Conservation (phyloP, 2,113 vertebrate species). For the Gallinago undulata region DNA sequence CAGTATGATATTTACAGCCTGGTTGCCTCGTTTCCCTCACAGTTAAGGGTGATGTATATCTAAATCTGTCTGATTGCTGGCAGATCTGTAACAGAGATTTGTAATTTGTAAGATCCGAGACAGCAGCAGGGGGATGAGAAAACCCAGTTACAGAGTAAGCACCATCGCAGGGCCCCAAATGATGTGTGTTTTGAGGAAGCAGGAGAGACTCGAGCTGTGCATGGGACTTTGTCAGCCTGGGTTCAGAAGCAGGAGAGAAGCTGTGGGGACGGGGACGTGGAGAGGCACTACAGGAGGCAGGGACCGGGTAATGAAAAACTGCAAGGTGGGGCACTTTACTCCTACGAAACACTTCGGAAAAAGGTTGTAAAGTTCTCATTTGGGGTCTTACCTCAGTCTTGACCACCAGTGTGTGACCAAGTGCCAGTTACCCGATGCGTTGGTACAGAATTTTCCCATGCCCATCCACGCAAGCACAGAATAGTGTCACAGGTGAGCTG, state of each 20-base stretch:
- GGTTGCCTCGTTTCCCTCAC: background rate
- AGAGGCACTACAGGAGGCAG: background rate
- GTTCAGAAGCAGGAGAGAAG: background rate
- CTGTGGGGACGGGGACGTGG: rapidly evolving
- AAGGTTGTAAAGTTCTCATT: background rate
- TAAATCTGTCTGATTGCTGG: background rate
- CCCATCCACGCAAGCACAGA: background rate
- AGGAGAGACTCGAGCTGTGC: background rate
- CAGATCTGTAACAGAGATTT: background rate
- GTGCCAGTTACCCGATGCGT: background rate
- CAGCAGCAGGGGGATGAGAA: background rate
- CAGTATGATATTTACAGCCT: background rate
- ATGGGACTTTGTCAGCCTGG: background rate
- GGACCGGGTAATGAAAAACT: background rate
- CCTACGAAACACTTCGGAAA: background rate
- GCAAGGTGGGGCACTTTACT: background rate
- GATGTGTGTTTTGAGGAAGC: background rate
- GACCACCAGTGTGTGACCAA: background rate
- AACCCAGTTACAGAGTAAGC: background rate
- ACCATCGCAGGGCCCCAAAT: background rate
- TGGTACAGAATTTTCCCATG: background rate
- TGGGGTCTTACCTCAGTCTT: background rate
- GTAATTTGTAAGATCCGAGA: too few species aligned
- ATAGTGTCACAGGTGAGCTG: background rate
- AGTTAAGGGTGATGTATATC: rapidly evolving